These are phyloP conservation scores for Pseudomugil gertrudae DNA, from an alignment of 2,797 vertebrate species.

Conservation along the genomic window DNA sequence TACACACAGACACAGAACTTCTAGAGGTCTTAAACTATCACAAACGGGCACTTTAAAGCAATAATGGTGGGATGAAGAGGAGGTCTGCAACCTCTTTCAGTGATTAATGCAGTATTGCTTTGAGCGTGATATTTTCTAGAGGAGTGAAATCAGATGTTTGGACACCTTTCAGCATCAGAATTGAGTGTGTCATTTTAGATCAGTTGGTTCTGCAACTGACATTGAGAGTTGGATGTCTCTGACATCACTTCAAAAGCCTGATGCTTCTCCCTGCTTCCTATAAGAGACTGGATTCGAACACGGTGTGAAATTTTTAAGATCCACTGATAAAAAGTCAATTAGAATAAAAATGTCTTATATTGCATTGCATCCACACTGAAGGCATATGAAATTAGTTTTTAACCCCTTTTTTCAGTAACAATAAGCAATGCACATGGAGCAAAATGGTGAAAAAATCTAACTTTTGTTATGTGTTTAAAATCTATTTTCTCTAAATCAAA, in stretches of 20 bases:
- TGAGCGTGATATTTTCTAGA: conserved; percentile 20
- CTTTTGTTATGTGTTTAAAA: not conserved
- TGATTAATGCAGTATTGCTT: conserved; percentile 26
- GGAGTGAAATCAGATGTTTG: conserved; percentile 11
- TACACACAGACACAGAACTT: conserved; percentile 28
- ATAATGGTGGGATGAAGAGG: conserved; percentile 20
- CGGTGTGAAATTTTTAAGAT: not conserved
- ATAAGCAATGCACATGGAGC: not conserved
- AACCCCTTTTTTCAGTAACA: not conserved
- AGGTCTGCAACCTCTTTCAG: conserved; percentile 7
- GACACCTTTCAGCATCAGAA: conserved; percentile 7
- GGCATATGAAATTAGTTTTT: not conserved
- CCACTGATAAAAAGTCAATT: not conserved
- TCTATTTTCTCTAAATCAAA: not conserved
- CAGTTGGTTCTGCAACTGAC: not conserved
- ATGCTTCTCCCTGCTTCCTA: not conserved
- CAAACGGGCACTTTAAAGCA: conserved; percentile 37
- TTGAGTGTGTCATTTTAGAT: not conserved
- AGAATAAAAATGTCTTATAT: not conserved
- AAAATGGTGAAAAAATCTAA: too few relatives aligned
- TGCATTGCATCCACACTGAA: not conserved
- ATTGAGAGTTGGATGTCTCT: not conserved
- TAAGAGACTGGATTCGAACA: conserved; percentile 7
- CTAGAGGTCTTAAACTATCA: conserved; percentile 40
- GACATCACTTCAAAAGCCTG: conserved; percentile 1